Conservation (phyloP, 2,797 vertebrate species). For the Graptemys geographica region DNA sequence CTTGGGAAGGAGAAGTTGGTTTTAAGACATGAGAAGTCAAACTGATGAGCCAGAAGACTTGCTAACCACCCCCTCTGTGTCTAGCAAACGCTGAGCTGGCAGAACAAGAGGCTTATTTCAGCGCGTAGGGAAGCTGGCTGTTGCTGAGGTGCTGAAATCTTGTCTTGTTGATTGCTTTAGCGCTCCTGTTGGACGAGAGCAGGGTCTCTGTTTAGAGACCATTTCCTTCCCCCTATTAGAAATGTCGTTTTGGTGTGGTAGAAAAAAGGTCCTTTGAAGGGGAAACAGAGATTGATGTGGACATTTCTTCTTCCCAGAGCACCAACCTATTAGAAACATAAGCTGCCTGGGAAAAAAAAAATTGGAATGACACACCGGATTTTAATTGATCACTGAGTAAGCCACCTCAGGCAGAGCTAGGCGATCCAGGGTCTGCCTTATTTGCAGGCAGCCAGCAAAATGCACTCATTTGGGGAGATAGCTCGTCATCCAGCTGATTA, state of each 20-base stretch:
- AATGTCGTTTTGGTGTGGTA: not conserved
- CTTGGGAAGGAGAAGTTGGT: not conserved
- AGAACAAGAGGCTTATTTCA: not conserved
- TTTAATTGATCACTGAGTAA: not conserved
- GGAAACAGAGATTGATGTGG: not conserved
- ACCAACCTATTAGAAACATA: not conserved
- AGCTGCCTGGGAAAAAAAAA: not conserved
- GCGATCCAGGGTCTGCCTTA: not conserved
- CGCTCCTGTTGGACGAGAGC: not conserved
- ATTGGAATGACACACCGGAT: not conserved
- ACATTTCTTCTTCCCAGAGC: not conserved
- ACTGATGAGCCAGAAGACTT: not conserved
- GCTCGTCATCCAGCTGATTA: not conserved
- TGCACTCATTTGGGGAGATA: not conserved
- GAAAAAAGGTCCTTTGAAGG: not conserved
- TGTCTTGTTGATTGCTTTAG: not conserved
- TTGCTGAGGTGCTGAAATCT: not conserved
- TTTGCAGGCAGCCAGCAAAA: fast-evolving
- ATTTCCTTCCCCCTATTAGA: not conserved
- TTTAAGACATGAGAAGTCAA: not conserved
- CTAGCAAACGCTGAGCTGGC: not conserved
- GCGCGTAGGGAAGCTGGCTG: not conserved
- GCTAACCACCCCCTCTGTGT: not conserved
- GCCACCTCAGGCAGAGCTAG: not conserved
- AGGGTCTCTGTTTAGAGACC: not conserved